Evolutionary conservation across 2,888 invertebrate genomes (phyloP).

Genomic region (Tetragonula carbonaria): DNA sequence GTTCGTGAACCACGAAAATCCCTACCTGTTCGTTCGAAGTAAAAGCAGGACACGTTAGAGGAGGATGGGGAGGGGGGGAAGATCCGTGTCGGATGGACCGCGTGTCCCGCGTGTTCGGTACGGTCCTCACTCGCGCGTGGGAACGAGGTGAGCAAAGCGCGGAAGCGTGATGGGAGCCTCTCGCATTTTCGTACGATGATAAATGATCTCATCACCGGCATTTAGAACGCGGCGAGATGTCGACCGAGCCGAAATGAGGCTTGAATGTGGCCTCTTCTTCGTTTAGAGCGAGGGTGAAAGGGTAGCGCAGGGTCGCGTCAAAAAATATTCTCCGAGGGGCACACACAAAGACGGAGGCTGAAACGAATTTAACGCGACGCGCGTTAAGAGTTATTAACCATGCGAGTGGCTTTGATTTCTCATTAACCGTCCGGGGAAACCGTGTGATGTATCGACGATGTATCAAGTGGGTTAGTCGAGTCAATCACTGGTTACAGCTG

Average conservation of each 20-base stretch:
- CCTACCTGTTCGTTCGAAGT: constrained; percentile 18
- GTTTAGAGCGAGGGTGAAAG: constrained; percentile 54
- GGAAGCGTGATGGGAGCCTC: constrained; percentile 57
- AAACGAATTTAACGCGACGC: constrained; percentile 42
- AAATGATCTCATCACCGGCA: constrained; percentile 70
- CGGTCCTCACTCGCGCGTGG: constrained; percentile 45
- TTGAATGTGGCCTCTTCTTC: constrained; percentile 8
- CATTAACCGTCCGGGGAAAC: constrained; percentile 70
- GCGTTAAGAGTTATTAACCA: constrained; percentile 68
- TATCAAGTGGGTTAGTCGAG: constrained; percentile 64
- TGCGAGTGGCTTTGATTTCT: constrained; percentile 68
- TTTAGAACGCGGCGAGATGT: constrained; percentile 65
- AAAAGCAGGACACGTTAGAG: constrained; percentile 61
- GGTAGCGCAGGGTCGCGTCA: constrained; percentile 33
- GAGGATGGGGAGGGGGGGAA: constrained; percentile 34
- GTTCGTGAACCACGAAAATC: constrained; percentile 22
- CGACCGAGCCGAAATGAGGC: constrained; percentile 35
- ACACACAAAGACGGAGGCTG: constrained; percentile 13
- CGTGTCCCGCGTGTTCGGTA: constrained; percentile 26
- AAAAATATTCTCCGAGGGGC: constrained; percentile 19
- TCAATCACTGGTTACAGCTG: constrained; percentile 61
- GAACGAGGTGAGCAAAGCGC: constrained; percentile 62
- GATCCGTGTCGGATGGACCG: constrained; percentile 55
- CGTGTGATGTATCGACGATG: constrained; percentile 5
- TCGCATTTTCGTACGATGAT: constrained; percentile 71